Base-by-base conservation (phyloP, 2,888 invertebrate genomes). In the Pandemis cinnamomeana region DNA sequence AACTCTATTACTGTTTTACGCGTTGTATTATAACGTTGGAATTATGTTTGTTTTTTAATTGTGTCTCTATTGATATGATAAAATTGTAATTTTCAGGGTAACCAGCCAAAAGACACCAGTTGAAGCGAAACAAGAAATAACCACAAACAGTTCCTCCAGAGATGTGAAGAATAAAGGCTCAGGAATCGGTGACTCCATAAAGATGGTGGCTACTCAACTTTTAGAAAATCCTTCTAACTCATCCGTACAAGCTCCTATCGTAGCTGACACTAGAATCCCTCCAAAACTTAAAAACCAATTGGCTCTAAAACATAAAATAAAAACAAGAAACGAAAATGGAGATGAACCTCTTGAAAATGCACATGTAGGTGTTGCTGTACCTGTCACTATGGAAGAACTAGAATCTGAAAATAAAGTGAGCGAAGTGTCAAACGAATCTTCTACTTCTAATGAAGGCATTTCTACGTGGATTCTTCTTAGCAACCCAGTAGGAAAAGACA, bases 391-490 rank as follows among this genome's bases (percentile, higher is more conserved):
- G 78, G 96, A 96, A 78, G 96, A 96, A 76, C 81, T 95, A 0
- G 95, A 95, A 82, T 88, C 93, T 10, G 95, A 95, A 81, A 93
- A 91, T 69, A 95, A 94, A 82, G 84, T 95, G 42, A 81, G 80
- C 64, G 87, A 81, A 13, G 74, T 71, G 5, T 63, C 77, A 20
- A 82, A 79, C 67, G 87, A 94, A 81, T 90, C 92, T 72, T 95
- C 94, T 72, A 97, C 94, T 66, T 95, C 95, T 41, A 95, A 95
- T 71, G 95, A 95, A 83, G 96, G 96, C 0, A 94, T 97, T 76
- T 97, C 97, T 0, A 97, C 97, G 0, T 97, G 97, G 97, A 96
- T 97, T 76, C 91, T 97, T 20, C 86, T 97, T 20, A 97, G 96
- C 77, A 93, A 89, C 76, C 90, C 94, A 0, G 79, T 87, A 3